These are phyloP conservation scores for Pipistrellus kuhlii DNA, from an alignment of 2,797 vertebrate species.

Conservation along the genomic window DNA sequence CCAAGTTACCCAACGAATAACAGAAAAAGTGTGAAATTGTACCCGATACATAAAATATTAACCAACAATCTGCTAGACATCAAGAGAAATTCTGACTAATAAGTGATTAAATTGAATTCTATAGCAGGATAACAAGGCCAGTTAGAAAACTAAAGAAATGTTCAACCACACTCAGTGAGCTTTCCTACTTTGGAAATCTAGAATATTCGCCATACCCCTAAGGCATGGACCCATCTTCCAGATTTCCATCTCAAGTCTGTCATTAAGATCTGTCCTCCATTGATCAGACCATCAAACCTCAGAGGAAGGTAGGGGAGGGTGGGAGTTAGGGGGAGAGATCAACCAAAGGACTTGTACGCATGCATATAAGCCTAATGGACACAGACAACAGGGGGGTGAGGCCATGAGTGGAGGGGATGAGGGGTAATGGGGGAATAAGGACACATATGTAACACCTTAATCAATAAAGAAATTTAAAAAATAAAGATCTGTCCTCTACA, in stretches of 20 bases:
- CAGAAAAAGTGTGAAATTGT: not conserved
- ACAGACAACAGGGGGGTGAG: too few species aligned
- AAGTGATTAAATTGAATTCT: not conserved
- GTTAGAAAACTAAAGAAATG: not conserved
- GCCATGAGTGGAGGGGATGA: too few species aligned
- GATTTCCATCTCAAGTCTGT: not conserved
- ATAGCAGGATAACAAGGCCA: not conserved
- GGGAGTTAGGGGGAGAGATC: too few species aligned
- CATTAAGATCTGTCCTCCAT: not conserved
- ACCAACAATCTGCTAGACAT: not conserved
- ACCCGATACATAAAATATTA: not conserved
- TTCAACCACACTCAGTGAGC: not conserved
- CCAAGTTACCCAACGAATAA: not conserved
- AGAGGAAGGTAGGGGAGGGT: too few species aligned
- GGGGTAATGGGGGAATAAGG: too few species aligned
- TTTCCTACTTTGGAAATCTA: not conserved
- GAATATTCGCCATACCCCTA: not conserved
- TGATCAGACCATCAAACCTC: too few species aligned
- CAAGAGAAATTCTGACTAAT: not conserved
- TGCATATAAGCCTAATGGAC: too few species aligned
- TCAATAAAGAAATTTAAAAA: too few species aligned
- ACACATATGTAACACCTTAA: too few species aligned
- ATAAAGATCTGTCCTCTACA: not conserved
- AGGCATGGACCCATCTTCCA: not conserved
- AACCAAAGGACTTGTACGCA: too few species aligned